Evolutionary conservation across 2,113 vertebrate species (phyloP).

Genomic region (Stomatorhinus ivindoensis): DNA sequence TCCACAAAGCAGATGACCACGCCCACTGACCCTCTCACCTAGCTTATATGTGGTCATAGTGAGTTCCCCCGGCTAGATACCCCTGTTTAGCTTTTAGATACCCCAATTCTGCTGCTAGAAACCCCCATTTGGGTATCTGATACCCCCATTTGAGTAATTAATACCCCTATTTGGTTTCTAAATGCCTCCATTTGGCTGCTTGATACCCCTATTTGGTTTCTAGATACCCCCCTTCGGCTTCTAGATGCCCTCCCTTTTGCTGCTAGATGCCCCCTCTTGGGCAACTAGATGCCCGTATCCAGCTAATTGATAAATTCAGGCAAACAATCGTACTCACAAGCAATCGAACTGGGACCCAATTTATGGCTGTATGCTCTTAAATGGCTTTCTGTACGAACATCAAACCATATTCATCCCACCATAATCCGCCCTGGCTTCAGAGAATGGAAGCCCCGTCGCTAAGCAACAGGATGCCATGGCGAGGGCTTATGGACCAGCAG

Average conservation of each 20-base stretch:
- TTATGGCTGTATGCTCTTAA: not conserved
- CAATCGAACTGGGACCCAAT: not conserved
- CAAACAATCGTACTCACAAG: not conserved
- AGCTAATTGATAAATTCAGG: not conserved
- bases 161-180: not conserved
- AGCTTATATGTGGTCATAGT: not conserved
- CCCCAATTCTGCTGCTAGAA: not conserved
- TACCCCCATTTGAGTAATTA: not conserved
- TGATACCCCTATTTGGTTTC: not conserved
- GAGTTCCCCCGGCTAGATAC: not conserved
- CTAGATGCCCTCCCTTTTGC: not conserved
- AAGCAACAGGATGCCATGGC: not conserved
- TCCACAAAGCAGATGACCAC: not conserved
- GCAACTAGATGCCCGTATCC: not conserved
- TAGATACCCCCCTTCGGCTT: not conserved
- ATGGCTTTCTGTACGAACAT: not conserved
- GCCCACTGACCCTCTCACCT: not conserved
- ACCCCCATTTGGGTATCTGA: not conserved
- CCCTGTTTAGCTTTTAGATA: not conserved
- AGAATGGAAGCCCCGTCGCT: not conserved
- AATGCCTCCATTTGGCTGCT: not conserved
- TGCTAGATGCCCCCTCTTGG: not conserved
- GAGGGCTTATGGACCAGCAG: not conserved
- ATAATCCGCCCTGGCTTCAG: not conserved
- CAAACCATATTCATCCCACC: not conserved